A percentile compares a stretch with the other conserved stretches of the same genome.
Conservation (phyloP, 2,797 vertebrate genomes). For the Sebastiscus tertius region DNA sequence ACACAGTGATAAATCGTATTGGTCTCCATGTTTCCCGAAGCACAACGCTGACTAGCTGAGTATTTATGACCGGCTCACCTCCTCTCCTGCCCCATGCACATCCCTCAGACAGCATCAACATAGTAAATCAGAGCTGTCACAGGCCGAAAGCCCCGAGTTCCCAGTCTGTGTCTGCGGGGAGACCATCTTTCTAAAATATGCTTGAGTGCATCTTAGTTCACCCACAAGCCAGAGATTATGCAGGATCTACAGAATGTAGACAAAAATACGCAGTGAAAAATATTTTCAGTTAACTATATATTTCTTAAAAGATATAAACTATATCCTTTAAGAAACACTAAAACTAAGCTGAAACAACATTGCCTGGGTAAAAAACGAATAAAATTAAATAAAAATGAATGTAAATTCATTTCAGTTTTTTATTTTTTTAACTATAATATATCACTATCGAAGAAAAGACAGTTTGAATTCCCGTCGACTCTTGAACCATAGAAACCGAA, state of each 20-base stretch:
- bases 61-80: slow-evolving; percentile 70
- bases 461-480: no score
- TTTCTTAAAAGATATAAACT: no score
- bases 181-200: slow-evolving; percentile 42
- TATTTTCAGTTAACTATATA: no score
- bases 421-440: no score
- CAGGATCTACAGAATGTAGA: slow-evolving; percentile 21
- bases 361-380: no score
- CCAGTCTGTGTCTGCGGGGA: slow-evolving; percentile 41
- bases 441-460: no score
- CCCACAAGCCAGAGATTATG: slow-evolving; percentile 25
- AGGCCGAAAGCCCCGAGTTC: slow-evolving; percentile 43
- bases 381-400: no score
- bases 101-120: slow-evolving; percentile 50
- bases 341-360: no score
- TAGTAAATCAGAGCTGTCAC: slow-evolving; percentile 69
- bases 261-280: no score
- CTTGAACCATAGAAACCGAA: no score
- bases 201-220: slow-evolving; percentile 21
- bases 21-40: slow-evolving; percentile 43
- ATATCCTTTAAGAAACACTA: no score
- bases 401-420: no score
- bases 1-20: slow-evolving; percentile 59
- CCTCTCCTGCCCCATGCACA: slow-evolving; percentile 41
- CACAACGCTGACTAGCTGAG: slow-evolving; percentile 48